A percentile compares a stretch with the other conserved stretches of the same genome.
phyloP scores from a whole-genome alignment of 2,797 vertebrate species.

The Sebastes trivittatus region DNA sequence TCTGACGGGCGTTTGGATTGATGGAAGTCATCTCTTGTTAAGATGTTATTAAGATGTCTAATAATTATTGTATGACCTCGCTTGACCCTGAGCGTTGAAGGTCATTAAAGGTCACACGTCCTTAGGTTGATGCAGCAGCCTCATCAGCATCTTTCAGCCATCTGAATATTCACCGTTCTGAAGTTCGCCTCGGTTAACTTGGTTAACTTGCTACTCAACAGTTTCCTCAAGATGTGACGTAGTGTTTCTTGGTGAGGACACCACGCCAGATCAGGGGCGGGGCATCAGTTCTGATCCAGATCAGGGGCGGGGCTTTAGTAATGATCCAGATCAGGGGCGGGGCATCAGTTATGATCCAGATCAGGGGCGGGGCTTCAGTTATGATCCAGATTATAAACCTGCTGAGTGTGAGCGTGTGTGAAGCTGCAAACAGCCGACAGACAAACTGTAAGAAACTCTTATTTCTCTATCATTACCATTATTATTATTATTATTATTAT shows the following conservation, averaged over 20 bases:
- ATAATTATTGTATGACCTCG: too few relatives aligned
- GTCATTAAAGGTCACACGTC: too few relatives aligned
- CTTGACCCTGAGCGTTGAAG: too few relatives aligned
- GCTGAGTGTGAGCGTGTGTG: conserved; percentile 3
- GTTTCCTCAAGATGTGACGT: neutral
- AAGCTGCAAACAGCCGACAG: neutral
- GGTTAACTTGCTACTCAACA: neutral
- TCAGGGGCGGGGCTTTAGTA: neutral
- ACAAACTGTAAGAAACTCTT: conserved; percentile 18
- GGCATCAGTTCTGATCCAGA: neutral
- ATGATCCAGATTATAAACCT: conserved; percentile 19
- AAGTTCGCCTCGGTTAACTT: too few relatives aligned
- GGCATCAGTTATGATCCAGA: neutral
- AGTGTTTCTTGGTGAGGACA: neutral
- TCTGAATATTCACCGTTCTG: too few relatives aligned
- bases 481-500: neutral
- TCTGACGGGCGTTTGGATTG: too few relatives aligned
- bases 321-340: neutral
- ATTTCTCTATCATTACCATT: neutral
- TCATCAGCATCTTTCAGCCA: too few relatives aligned
- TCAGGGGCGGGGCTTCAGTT: neutral
- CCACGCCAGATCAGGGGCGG: too few relatives aligned
- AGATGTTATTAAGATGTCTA: too few relatives aligned
- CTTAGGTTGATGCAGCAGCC: too few relatives aligned
- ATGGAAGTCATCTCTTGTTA: too few relatives aligned